Base-by-base conservation (phyloP, 2,113 vertebrate genomes). In the Actinemys pallida region DNA sequence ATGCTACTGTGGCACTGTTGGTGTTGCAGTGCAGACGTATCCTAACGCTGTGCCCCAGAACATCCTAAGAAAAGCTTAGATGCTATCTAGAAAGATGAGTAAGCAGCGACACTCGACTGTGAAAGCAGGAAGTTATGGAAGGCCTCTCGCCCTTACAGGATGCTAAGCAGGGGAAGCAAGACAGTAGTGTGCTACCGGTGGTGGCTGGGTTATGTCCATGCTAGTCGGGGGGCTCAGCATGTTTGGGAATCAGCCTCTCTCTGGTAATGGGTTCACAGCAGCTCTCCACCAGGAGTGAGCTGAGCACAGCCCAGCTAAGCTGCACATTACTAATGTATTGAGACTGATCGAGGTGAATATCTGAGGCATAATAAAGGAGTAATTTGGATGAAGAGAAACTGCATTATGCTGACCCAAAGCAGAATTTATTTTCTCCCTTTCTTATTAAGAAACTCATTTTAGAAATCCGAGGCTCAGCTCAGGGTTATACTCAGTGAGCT, bases 371-470 rank as follows among this genome's bases (percentile, higher is more conserved):
- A 93, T 89, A 97, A 92, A 92, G 81, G 47, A 94, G 53, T 75
- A 96, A 94, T 95, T 95, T 97, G 19, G 35, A 20, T 65, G 84
- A 97, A 95, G 54, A n/a, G 79, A 97, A 96, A 92, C 94, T 97
- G 79, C 65, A 95, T 96, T 96, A 96, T 95, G 65, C 95, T 95
- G 96, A 88, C 96, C 95, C 89, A 92, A 85, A 97, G 94, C 72
- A 1, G n/a, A 96, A 94, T 93, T 94, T 95, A 95, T 87, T 92
- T 95, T 62, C 94, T 87, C 29, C 52, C 79, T 93, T 91, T 91
- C 92, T 93, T 86, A 94, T 95, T 96, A 94, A 95, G 80, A 91
- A 95, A 87, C 52, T 91, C 1, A 95, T 96, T 92, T 88, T 89
- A 57, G 86, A 96, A 96, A 95, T 95, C 84, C 19, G 56, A 93